A percentile compares a stretch with the other conserved stretches of the same genome.
Evolutionary conservation across 2,888 invertebrate genomes (phyloP).

Genomic region (Spatulosminthurus flaviceps): DNA sequence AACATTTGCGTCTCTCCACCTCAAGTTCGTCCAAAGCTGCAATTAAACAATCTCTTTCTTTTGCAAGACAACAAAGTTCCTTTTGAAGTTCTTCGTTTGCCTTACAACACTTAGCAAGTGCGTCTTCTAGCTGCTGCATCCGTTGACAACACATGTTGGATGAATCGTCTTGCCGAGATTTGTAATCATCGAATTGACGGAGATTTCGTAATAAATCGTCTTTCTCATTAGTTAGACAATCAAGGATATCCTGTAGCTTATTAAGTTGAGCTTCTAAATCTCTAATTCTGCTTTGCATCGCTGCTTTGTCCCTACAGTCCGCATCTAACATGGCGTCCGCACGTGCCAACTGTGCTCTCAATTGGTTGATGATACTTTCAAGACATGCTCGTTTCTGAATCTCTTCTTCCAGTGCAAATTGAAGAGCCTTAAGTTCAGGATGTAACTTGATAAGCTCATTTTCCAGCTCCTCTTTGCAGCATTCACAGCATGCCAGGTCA

Average conservation of each 20-base stretch:
- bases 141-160: neutral
- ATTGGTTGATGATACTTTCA: constrained; percentile 51
- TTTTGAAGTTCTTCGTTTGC: constrained; percentile 52
- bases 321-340: constrained; percentile 51
- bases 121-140: constrained; percentile 52
- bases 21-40: neutral
- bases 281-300: constrained; percentile 33
- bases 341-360: constrained; percentile 49
- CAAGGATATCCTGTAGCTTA: constrained; percentile 36
- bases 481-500: constrained; percentile 50
- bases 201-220: constrained; percentile 36
- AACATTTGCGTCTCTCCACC: constrained; percentile 24
- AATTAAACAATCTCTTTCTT: neutral
- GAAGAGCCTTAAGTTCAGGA: constrained; percentile 49
- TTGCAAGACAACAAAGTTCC: constrained; percentile 43
- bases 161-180: neutral
- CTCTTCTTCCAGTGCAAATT: constrained; percentile 55
- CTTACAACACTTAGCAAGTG: constrained; percentile 57
- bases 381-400: constrained; percentile 46
- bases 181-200: constrained; percentile 41
- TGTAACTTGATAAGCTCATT: constrained; percentile 49
- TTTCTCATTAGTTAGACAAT: constrained; percentile 49
- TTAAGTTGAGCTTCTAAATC: constrained; percentile 50
- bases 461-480: constrained; percentile 52
- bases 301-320: constrained; percentile 49